A percentile compares a stretch with the other conserved stretches of the same genome.
Evolutionary conservation across 1,140 invertebrate genomes (phyloP).

Genomic region (Drosophila carrolli): DNA sequence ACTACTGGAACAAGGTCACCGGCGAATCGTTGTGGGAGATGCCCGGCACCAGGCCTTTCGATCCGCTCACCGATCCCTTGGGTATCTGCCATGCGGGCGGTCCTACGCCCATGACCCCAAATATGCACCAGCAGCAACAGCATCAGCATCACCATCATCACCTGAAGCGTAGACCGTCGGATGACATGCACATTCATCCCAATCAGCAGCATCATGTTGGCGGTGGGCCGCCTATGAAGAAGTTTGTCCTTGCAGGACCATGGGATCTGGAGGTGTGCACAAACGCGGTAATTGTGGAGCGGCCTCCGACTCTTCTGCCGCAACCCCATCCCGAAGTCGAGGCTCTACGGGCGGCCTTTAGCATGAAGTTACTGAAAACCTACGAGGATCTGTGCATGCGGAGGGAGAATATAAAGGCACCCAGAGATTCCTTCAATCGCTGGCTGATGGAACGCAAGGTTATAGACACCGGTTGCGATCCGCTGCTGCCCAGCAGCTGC

Average conservation of each 20-base stretch:
- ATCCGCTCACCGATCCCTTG: slow-evolving; percentile 95
- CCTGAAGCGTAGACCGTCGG: slow-evolving; percentile 91
- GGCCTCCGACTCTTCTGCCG: slow-evolving; percentile 92
- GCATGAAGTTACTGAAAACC: slow-evolving; percentile 93
- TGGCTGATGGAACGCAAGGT: slow-evolving; percentile 98
- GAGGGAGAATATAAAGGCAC: slow-evolving; percentile 96
- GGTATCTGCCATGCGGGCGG: slow-evolving; percentile 89
- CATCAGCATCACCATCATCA: slow-evolving; percentile 71
- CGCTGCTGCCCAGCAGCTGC: slow-evolving; percentile 95
- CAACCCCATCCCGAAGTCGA: slow-evolving; percentile 97
- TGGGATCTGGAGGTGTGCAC: slow-evolving; percentile 98
- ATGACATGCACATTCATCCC: slow-evolving; percentile 87
- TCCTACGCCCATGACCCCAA: slow-evolving; percentile 85
- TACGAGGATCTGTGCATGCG: slow-evolving; percentile 98
- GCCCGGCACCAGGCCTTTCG: slow-evolving; percentile 91
- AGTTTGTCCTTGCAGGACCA: slow-evolving; percentile 94
- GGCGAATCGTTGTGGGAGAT: slow-evolving; percentile 98
- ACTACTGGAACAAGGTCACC: slow-evolving; percentile 98
- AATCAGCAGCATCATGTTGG: slow-evolving; percentile 69
- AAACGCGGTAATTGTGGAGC: slow-evolving; percentile 97
- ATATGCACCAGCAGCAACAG: slow-evolving; percentile 58
- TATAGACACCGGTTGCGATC: slow-evolving; percentile 94
- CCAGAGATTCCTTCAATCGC: slow-evolving; percentile 97
- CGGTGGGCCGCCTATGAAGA: slow-evolving; percentile 89
- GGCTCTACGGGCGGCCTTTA: slow-evolving; percentile 90